These are phyloP conservation scores for Lepus townsendii DNA, from an alignment of 2,797 vertebrate genomes.

Conservation along the genomic window DNA sequence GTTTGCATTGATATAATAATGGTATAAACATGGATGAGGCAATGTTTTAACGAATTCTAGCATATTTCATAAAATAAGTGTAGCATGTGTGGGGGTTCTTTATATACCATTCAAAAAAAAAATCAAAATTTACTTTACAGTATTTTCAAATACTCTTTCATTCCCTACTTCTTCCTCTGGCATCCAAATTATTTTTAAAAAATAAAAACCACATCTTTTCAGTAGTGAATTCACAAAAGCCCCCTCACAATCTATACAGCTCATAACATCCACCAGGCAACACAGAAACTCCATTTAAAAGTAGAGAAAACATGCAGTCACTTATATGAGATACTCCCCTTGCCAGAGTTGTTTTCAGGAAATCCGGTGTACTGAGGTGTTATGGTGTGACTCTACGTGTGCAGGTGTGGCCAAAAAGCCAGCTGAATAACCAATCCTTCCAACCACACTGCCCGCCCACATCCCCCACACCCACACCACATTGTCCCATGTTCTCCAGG, in stretches of 20 bases:
- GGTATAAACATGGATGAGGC: not conserved
- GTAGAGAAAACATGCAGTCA: not conserved
- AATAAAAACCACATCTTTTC: conserved; percentile 31
- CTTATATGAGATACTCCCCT: not conserved
- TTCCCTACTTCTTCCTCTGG: conserved; percentile 29
- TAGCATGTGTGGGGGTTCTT: not conserved
- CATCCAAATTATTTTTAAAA: not conserved
- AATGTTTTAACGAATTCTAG: conserved; percentile 31
- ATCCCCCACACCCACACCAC: not conserved
- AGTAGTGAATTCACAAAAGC: not conserved
- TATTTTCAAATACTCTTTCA: conserved; percentile 56
- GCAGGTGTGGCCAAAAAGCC: conserved; percentile 28
- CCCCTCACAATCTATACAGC: not conserved
- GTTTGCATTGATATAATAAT: not conserved
- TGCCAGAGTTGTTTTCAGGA: not conserved
- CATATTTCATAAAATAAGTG: conserved; percentile 60
- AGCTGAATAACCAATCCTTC: conserved; percentile 15
- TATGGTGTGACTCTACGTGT: accelerated
- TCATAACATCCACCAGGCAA: not conserved
- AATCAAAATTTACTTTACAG: conserved; percentile 40
- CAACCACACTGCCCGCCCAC: not conserved
- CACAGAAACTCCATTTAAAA: conserved; percentile 36
- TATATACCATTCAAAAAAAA: conserved; percentile 3
- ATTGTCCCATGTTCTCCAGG: not conserved
- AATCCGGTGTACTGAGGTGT: not conserved